phyloP scores from a whole-genome alignment of 2,888 invertebrate species.

The Tolmerus cingulatus region DNA sequence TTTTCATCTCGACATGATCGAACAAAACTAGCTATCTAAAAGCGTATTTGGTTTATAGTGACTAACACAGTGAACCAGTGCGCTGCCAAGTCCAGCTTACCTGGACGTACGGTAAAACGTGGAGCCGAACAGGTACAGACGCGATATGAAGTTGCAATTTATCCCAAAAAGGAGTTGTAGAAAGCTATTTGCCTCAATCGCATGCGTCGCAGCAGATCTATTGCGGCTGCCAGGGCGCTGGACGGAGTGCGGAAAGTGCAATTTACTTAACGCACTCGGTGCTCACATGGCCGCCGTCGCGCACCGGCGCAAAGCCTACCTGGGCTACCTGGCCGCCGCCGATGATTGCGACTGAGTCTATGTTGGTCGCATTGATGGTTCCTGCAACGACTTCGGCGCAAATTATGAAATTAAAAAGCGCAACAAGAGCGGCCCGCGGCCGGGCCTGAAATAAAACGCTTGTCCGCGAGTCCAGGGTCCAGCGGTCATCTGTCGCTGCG shows the following conservation, averaged over 20 bases:
- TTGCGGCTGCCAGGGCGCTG: neutral
- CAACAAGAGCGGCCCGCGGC: neutral
- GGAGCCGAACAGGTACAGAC: slow-evolving; percentile 20
- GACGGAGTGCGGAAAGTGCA: slow-evolving; percentile 29
- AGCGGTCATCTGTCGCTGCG: slow-evolving; percentile 20
- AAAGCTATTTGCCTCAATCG: slow-evolving; percentile 55
- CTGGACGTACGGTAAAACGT: slow-evolving; percentile 44
- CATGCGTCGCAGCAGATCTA: slow-evolving; percentile 30
- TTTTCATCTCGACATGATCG: slow-evolving; percentile 6
- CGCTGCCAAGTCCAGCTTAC: neutral
- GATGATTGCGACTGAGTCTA: slow-evolving; percentile 3
- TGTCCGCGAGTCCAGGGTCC: slow-evolving; percentile 3
- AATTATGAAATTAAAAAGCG: slow-evolving; percentile 37
- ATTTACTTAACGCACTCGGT: slow-evolving; percentile 23
- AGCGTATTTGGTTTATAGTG: slow-evolving; percentile 30
- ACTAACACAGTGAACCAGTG: slow-evolving; percentile 20
- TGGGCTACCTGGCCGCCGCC: neutral
- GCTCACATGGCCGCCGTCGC: neutral
- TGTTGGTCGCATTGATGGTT: slow-evolving; percentile 8
- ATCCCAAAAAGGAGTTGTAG: slow-evolving; percentile 56
- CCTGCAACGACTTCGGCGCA: slow-evolving; percentile 31
- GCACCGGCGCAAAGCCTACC: neutral
- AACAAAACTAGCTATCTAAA: slow-evolving; percentile 35
- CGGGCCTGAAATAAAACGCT: slow-evolving; percentile 14
- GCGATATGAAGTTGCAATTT: slow-evolving; percentile 51